phyloP scores from a whole-genome alignment of 2,888 invertebrate genomes.

The Frankliniella intonsa region DNA sequence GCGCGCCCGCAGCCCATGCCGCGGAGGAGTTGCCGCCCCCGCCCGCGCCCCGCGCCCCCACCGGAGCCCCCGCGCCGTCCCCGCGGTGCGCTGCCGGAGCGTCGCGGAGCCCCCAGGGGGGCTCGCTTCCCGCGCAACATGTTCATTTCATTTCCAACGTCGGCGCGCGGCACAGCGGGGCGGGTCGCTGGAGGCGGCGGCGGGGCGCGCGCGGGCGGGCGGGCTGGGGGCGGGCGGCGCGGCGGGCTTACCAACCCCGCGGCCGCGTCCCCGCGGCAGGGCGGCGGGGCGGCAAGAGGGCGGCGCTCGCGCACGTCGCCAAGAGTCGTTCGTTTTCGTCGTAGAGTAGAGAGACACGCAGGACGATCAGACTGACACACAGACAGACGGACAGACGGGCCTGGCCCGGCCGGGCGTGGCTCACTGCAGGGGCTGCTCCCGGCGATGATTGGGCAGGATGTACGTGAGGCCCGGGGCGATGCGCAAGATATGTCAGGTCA shows the following conservation, averaged over 20 bases:
- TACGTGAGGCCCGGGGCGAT: too few relatives aligned
- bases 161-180: neutral
- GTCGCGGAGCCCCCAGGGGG: constrained; percentile 19
- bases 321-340: too few relatives aligned
- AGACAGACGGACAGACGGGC: too few relatives aligned
- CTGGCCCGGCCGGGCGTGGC: too few relatives aligned
- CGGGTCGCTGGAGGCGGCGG: neutral
- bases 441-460: too few relatives aligned
- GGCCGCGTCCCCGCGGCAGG: neutral
- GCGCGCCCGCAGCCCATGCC: neutral
- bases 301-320: too few relatives aligned
- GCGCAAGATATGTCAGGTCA: too few relatives aligned
- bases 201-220: neutral
- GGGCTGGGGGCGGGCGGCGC: neutral
- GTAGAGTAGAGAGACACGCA: too few relatives aligned
- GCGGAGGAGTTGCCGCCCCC: neutral
- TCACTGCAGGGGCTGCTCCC: too few relatives aligned
- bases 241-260: neutral
- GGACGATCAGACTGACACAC: too few relatives aligned
- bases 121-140: neutral
- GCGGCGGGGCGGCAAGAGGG: neutral
- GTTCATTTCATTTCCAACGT: neutral
- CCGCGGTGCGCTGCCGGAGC: neutral
- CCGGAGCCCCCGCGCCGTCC: neutral
- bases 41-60: neutral